These are phyloP conservation scores for Gallirallus australis DNA, from an alignment of 2,797 vertebrate species.

Conservation along the genomic window DNA sequence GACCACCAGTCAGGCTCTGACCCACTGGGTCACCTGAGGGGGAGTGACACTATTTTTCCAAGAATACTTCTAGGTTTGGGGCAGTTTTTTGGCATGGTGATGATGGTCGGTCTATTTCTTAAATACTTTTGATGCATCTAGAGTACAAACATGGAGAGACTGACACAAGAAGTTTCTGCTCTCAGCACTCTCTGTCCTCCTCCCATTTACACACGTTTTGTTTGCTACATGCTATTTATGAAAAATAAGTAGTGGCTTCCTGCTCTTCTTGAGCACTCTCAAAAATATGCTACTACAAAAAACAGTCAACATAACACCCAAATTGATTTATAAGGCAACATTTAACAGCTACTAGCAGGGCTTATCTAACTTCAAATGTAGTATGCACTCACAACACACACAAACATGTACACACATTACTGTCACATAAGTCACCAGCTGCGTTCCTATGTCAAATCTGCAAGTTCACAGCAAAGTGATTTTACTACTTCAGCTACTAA, in stretches of 20 bases:
- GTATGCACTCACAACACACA: neutral
- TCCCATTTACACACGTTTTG: neutral
- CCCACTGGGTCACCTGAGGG: neutral
- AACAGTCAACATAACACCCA: rapidly evolving
- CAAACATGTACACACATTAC: neutral
- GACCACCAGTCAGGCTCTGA: neutral
- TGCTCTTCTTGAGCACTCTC: neutral
- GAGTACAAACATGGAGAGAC: neutral
- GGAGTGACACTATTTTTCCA: neutral
- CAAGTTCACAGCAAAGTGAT: neutral
- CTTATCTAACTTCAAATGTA: neutral
- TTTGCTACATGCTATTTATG: neutral
- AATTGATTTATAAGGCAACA: neutral
- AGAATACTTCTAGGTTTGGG: neutral
- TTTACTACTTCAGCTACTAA: neutral
- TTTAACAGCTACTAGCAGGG: neutral
- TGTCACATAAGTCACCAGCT: neutral
- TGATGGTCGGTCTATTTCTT: neutral
- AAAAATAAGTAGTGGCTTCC: neutral
- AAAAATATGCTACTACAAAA: neutral
- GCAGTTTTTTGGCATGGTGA: neutral
- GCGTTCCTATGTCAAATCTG: neutral
- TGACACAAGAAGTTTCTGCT: neutral
- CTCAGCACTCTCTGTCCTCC: neutral
- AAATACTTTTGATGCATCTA: neutral